These are phyloP conservation scores for Syngnathus rostellatus DNA, from an alignment of 2,797 vertebrate species.

Conservation along the genomic window DNA sequence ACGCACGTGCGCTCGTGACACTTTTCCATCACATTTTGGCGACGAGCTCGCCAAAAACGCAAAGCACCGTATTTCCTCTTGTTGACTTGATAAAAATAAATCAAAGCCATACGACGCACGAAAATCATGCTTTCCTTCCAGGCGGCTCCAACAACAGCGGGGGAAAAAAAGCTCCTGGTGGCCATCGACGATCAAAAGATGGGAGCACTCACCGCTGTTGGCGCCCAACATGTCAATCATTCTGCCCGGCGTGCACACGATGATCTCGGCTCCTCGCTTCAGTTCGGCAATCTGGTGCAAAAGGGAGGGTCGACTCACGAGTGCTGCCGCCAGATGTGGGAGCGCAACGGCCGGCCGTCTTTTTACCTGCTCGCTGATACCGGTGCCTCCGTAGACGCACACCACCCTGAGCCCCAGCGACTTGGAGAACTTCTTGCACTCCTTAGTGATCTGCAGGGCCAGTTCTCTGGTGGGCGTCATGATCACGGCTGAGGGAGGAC, in stretches of 20 bases:
- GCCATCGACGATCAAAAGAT: not conserved
- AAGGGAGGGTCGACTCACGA: not conserved
- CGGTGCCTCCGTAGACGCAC: slow-evolving; percentile 97
- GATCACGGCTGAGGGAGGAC: slow-evolving; percentile 75
- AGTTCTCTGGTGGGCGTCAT: slow-evolving; percentile 97
- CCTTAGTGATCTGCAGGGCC: slow-evolving; percentile 97
- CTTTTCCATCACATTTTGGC: not conserved
- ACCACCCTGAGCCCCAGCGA: slow-evolving; percentile 87
- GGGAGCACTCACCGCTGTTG: slow-evolving; percentile 86
- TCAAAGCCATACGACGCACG: too few species aligned
- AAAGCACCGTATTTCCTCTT: too few species aligned
- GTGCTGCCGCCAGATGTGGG: not conserved
- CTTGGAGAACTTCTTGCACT: slow-evolving; percentile 99
- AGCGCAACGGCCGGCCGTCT: too few species aligned
- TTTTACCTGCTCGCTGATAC: slow-evolving; percentile 96
- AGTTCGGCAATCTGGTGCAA: slow-evolving; percentile 87
- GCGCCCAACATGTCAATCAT: slow-evolving; percentile 99
- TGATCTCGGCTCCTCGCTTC: slow-evolving; percentile 98
- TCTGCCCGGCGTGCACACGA: slow-evolving; percentile 96
- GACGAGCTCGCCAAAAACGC: not conserved
- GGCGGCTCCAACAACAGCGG: slow-evolving; percentile 1
- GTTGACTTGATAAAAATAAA: too few species aligned
- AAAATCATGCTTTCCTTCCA: not conserved
- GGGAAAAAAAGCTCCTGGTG: too few species aligned
- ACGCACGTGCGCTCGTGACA: not conserved